phyloP scores from a whole-genome alignment of 2,888 invertebrate genomes.

The Meganola albula region DNA sequence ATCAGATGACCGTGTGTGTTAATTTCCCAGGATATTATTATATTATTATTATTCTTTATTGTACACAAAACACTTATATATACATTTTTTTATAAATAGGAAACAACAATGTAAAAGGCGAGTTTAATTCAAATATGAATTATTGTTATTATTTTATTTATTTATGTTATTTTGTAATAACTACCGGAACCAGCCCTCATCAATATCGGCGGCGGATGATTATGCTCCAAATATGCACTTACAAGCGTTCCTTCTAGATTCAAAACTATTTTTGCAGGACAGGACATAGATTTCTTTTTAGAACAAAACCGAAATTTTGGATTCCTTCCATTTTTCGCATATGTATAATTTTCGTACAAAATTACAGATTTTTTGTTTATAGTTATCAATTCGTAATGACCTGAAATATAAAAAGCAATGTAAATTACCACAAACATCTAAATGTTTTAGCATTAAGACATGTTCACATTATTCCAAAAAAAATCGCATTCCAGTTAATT shows the following conservation, averaged over 20 bases:
- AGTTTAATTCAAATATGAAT: too few species aligned
- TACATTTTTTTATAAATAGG: too few species aligned
- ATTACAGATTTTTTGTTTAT: constrained; percentile 3
- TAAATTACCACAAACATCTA: not conserved
- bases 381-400: constrained; percentile 2
- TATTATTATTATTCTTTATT: too few species aligned
- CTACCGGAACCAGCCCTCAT: not conserved
- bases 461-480: too few species aligned
- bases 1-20: too few species aligned
- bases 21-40: too few species aligned
- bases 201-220: constrained; percentile 12
- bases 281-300: constrained; percentile 1
- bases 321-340: not conserved
- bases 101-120: too few species aligned
- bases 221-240: constrained; percentile 3
- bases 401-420: constrained; percentile 8
- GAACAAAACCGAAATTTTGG: constrained; percentile 4
- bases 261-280: constrained; percentile 7
- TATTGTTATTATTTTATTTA: too few species aligned
- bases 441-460: not conserved
- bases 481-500: too few species aligned
- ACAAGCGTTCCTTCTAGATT: not conserved
- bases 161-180: too few species aligned
- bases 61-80: too few species aligned
- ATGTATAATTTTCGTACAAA: constrained; percentile 4